Percentiles rank a stretch among this genome's conserved stretches.
These are phyloP conservation scores for Hirtodrosophila trivittata DNA, from an alignment of 2,888 invertebrate genomes.

Conservation along the genomic window DNA sequence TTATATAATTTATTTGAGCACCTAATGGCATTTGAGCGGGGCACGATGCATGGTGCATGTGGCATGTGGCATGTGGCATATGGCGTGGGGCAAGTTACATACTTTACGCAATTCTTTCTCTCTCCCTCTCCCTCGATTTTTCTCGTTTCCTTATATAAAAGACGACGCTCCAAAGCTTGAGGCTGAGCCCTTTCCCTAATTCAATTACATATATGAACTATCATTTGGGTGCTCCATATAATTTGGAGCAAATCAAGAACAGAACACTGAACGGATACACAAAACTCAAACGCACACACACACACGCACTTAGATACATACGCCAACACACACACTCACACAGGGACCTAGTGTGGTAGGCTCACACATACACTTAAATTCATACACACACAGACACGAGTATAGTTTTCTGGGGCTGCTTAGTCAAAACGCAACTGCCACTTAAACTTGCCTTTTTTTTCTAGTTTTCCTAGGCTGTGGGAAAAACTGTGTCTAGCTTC, in stretches of 20 bases:
- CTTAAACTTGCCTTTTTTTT: conserved; percentile 68
- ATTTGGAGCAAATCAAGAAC: conserved; percentile 59
- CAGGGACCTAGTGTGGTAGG: neutral
- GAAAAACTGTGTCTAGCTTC: conserved; percentile 46
- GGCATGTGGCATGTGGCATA: neutral
- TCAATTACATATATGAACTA: conserved; percentile 62
- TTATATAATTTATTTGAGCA: conserved; percentile 70
- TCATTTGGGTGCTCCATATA: conserved; percentile 43
- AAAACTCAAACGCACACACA: conserved; percentile 57
- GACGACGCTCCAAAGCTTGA: conserved; percentile 31
- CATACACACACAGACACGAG: conserved; percentile 32
- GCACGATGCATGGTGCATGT: conserved; percentile 5
- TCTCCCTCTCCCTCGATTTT: conserved; percentile 4
- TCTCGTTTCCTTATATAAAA: conserved; percentile 49
- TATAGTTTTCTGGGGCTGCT: conserved; percentile 28
- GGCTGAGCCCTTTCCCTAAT: conserved; percentile 57
- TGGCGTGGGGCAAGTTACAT: conserved; percentile 11
- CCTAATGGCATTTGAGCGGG: conserved; percentile 62
- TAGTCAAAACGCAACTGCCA: conserved; percentile 63
- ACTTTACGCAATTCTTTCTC: conserved; percentile 68
- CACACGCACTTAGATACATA: conserved; percentile 5
- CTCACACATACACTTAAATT: conserved; percentile 2
- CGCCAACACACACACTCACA: conserved; percentile 12
- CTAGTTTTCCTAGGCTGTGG: conserved; percentile 60
- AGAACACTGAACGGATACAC: conserved; percentile 62